Evolutionary conservation across 2,797 vertebrate genomes (phyloP).

Genomic region (Helostoma temminkii): DNA sequence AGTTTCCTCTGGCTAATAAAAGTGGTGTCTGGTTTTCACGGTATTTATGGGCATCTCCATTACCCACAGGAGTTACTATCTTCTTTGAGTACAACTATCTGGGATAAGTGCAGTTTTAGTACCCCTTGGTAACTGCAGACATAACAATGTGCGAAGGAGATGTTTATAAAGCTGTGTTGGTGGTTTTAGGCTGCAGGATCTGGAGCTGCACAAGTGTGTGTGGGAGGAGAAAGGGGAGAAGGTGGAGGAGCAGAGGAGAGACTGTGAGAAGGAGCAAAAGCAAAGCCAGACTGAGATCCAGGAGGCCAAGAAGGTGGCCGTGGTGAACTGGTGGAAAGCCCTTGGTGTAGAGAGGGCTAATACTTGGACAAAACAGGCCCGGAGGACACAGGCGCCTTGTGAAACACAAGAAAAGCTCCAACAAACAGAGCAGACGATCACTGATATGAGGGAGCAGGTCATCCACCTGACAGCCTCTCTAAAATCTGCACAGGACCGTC

Average conservation of each 20-base stretch:
- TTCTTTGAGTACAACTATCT: slow-evolving; percentile 43
- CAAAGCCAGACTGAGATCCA: slow-evolving; percentile 55
- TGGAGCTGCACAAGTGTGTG: slow-evolving; percentile 72
- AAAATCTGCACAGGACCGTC: slow-evolving; percentile 54
- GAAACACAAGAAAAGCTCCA: slow-evolving; percentile 60
- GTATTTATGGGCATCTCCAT: slow-evolving; percentile 67
- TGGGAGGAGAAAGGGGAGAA: slow-evolving; percentile 77
- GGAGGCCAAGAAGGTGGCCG: slow-evolving; percentile 65
- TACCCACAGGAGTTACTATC: slow-evolving; percentile 57
- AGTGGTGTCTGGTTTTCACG: slow-evolving; percentile 62
- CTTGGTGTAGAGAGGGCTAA: slow-evolving; percentile 61
- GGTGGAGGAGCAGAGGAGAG: slow-evolving; percentile 65
- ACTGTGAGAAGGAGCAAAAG: slow-evolving; percentile 62
- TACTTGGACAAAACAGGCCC: slow-evolving; percentile 26
- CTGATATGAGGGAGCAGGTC: slow-evolving; percentile 73
- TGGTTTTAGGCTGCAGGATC: slow-evolving; percentile 79
- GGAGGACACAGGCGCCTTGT: slow-evolving; percentile 36
- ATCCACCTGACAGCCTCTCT: slow-evolving; percentile 64
- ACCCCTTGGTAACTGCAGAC: slow-evolving; percentile 65
- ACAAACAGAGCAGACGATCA: slow-evolving; percentile 65
- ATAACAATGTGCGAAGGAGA: slow-evolving; percentile 65
- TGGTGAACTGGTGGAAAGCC: slow-evolving; percentile 80
- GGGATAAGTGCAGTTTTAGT: slow-evolving; percentile 81
- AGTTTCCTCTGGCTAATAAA: slow-evolving; percentile 67
- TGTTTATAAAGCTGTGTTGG: slow-evolving; percentile 75